Conservation (phyloP, 92 coral and sea anemone genomes). For the Phenganax marumi region DNA sequence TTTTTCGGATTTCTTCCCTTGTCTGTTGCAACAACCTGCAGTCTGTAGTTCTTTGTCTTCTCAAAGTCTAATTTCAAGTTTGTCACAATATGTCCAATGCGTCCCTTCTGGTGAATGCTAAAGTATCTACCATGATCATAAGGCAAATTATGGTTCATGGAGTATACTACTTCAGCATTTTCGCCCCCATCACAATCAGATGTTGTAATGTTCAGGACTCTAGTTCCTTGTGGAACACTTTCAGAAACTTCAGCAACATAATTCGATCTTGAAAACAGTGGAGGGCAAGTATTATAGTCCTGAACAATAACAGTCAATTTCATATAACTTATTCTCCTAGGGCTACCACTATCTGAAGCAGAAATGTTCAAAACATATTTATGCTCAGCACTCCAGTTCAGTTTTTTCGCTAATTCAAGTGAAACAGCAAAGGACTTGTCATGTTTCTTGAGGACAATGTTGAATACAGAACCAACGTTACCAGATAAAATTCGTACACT, state of each 20-base stretch:
- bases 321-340: constrained; percentile 59
- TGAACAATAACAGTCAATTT: constrained; percentile 69
- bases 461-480: constrained; percentile 65
- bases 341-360: constrained; percentile 86
- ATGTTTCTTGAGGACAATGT: constrained; percentile 43
- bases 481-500: constrained; percentile 72
- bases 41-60: constrained; percentile 45
- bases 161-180: constrained; percentile 68
- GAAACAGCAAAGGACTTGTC: constrained; percentile 51
- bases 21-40: constrained; percentile 74
- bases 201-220: constrained; percentile 70
- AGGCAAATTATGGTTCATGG: constrained; percentile 59
- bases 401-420: constrained; percentile 58
- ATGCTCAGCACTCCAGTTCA: constrained; percentile 71
- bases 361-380: constrained; percentile 75
- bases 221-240: constrained; percentile 50
- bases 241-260: constrained; percentile 66
- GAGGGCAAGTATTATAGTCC: constrained; percentile 75
- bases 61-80: constrained; percentile 67
- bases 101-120: constrained; percentile 47
- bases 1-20: constrained; percentile 41
- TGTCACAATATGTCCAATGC: constrained; percentile 63
- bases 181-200: constrained; percentile 79
- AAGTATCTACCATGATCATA: constrained; percentile 64
- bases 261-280: constrained; percentile 58